Conservation (phyloP, 2,113 vertebrate genomes). For the Copsychus sechellarum region DNA sequence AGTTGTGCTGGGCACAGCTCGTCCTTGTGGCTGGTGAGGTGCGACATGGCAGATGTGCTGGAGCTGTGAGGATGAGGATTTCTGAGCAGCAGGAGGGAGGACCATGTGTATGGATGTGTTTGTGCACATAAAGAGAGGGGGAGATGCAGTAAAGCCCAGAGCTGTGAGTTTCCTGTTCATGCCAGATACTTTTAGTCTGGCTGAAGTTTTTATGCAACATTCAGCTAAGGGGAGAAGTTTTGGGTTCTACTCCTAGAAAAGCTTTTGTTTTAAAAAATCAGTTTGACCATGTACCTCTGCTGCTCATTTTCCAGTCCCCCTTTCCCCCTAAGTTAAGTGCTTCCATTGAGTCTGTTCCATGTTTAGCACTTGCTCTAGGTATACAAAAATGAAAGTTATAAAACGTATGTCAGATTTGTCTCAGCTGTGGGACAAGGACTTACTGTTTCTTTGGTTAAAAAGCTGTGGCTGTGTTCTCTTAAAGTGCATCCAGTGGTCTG, state of each 20-base stretch:
- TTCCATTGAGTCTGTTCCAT: background rate
- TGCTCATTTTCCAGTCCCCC: background rate
- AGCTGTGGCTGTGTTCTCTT: background rate
- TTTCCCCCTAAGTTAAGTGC: background rate
- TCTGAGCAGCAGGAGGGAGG: background rate
- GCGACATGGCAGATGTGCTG: background rate
- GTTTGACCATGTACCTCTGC: background rate
- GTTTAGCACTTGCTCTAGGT: background rate
- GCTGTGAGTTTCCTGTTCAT: background rate
- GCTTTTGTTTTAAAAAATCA: background rate
- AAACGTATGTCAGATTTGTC: background rate
- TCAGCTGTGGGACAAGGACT: background rate
- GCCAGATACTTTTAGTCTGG: background rate
- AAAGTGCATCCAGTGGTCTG: background rate
- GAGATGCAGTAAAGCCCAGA: background rate
- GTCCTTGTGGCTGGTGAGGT: background rate
- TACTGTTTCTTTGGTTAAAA: background rate
- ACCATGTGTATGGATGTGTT: rapidly evolving
- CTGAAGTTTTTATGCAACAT: background rate
- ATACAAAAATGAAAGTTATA: background rate
- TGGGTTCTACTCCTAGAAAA: background rate
- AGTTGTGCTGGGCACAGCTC: background rate
- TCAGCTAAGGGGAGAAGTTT: background rate
- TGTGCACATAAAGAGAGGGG: background rate
- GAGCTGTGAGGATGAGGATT: background rate